Percentiles rank a stretch among this genome's conserved stretches.
These are phyloP conservation scores for Serranus cabrilla DNA, from an alignment of 2,797 vertebrate genomes.

Conservation along the genomic window DNA sequence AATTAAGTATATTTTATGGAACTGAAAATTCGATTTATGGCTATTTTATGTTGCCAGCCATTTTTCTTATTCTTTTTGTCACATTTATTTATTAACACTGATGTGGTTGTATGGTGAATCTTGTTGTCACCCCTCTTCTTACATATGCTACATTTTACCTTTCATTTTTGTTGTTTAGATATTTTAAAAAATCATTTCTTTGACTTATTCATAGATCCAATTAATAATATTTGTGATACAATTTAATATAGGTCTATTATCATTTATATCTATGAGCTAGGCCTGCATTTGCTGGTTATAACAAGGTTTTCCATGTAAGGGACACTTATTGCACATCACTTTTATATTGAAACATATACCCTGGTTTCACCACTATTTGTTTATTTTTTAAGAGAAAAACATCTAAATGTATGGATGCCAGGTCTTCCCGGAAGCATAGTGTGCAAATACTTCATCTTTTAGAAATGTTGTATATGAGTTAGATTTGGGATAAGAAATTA, in stretches of 20 bases:
- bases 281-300: neutral
- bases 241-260: neutral
- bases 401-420: neutral
- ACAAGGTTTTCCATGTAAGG: neutral
- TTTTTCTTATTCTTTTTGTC: neutral
- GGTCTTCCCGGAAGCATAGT: no score
- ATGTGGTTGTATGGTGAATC: neutral
- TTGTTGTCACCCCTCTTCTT: neutral
- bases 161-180: neutral
- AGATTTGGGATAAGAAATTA: no score
- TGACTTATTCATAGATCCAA: neutral
- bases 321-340: neutral
- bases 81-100: neutral
- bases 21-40: neutral
- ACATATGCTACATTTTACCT: neutral
- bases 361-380: neutral
- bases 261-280: neutral
- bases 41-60: neutral
- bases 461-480: no score
- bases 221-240: neutral
- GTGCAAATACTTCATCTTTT: neutral
- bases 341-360: neutral
- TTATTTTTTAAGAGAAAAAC: neutral
- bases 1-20: neutral
- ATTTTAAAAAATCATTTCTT: neutral